Percentiles rank a stretch among this genome's conserved stretches.
These are phyloP conservation scores for Grammomys dolichurus DNA, from an alignment of 2,113 vertebrate species.

Conservation along the genomic window DNA sequence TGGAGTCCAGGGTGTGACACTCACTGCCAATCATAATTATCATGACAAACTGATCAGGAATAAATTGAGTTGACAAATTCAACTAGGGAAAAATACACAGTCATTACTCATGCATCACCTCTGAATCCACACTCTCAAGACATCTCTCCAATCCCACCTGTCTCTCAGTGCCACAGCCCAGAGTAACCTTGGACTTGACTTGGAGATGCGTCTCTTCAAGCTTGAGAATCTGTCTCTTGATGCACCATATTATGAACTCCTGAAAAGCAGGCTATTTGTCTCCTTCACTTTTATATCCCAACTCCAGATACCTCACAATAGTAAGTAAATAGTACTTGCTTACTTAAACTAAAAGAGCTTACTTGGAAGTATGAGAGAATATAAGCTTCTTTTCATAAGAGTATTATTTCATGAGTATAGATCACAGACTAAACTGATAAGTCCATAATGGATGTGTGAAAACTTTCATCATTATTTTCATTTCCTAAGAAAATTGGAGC, in stretches of 20 bases:
- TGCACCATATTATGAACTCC: background rate
- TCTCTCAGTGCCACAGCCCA: background rate
- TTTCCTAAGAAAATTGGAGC: background rate
- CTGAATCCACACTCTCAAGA: background rate
- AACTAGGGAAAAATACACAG: slow-evolving; percentile 37
- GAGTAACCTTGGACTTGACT: background rate
- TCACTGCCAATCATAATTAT: background rate
- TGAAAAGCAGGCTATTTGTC: background rate
- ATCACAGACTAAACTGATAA: background rate
- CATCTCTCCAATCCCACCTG: background rate
- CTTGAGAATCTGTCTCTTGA: background rate
- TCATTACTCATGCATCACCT: background rate
- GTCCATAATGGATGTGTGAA: background rate
- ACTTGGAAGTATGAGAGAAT: background rate
- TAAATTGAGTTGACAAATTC: slow-evolving; percentile 29
- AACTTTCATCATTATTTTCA: background rate
- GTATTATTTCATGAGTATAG: background rate
- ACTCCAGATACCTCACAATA: background rate
- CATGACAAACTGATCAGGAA: slow-evolving; percentile 51
- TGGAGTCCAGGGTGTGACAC: slow-evolving; percentile 25
- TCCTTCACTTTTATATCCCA: background rate
- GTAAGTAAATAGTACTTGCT: background rate
- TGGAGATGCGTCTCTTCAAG: background rate
- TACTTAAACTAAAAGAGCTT: background rate
- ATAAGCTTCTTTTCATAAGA: background rate